These are phyloP conservation scores for Synodontis membranacea DNA, from an alignment of 2,113 vertebrate genomes.

Conservation along the genomic window DNA sequence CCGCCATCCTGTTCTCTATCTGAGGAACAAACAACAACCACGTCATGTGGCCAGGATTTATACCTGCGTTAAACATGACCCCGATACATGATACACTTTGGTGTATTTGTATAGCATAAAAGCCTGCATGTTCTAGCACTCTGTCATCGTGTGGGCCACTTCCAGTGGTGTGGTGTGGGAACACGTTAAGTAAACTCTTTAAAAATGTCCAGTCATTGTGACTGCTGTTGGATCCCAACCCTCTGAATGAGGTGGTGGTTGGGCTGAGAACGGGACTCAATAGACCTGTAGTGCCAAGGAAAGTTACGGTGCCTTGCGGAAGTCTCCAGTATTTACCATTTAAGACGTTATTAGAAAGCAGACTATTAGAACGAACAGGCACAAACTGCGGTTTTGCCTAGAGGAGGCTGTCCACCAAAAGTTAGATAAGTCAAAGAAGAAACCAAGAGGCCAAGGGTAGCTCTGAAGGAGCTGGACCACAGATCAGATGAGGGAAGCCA, in stretches of 20 bases:
- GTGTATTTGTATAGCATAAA: not conserved
- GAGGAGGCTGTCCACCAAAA: not conserved
- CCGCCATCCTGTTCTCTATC: slow-evolving; percentile 94
- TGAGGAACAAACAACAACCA: slow-evolving; percentile 59
- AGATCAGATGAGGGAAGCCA: not conserved
- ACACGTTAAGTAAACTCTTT: not conserved
- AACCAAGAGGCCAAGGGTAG: not conserved
- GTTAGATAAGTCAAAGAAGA: not conserved
- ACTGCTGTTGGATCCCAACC: not conserved
- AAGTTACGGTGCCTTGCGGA: not conserved
- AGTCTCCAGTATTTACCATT: not conserved
- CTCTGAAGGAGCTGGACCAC: not conserved
- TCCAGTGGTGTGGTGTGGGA: not conserved
- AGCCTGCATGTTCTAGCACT: not conserved
- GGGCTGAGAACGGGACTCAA: not conserved
- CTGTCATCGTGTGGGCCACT: not conserved
- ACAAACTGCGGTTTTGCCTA: not conserved
- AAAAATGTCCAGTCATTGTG: not conserved
- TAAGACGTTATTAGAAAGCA: not conserved
- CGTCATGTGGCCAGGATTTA: not conserved
- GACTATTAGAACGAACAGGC: not conserved
- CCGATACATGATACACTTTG: too few species aligned
- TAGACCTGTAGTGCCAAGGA: not conserved
- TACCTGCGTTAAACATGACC: not conserved
- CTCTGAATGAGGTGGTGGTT: not conserved